A percentile compares a stretch with the other conserved stretches of the same genome.
Evolutionary conservation across 2,888 invertebrate species (phyloP).

Genomic region (Herminia tarsipennalis): DNA sequence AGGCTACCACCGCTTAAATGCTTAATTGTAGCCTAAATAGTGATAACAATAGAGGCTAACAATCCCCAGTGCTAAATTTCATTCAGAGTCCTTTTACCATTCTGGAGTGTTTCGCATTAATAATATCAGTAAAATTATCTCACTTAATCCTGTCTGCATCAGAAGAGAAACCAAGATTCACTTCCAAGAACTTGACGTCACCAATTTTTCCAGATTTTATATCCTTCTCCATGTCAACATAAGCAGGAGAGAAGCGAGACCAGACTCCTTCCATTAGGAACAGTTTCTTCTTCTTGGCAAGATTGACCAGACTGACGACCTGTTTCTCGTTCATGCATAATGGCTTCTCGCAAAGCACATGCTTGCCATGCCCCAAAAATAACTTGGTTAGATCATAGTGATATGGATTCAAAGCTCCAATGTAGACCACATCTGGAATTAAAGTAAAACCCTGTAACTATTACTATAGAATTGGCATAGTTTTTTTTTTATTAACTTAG

Average conservation of each 20-base stretch:
- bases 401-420: slow-evolving; percentile 91
- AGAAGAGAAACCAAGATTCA: slow-evolving; percentile 88
- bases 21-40: no score
- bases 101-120: no score
- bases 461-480: no score
- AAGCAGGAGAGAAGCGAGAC: slow-evolving; percentile 94
- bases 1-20: no score
- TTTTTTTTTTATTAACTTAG: no score
- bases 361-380: slow-evolving; percentile 93
- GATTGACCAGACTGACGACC: slow-evolving; percentile 87
- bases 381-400: slow-evolving; percentile 90
- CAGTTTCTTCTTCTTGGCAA: slow-evolving; percentile 89
- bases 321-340: slow-evolving; percentile 92
- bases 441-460: background rate
- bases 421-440: slow-evolving; percentile 92
- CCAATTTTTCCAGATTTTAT: slow-evolving; percentile 89
- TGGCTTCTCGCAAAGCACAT: slow-evolving; percentile 96
- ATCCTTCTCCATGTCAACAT: slow-evolving; percentile 88
- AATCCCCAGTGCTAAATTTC: no score
- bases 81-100: no score
- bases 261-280: slow-evolving; percentile 96
- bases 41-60: no score
- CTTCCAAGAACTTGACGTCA: slow-evolving; percentile 88
- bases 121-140: slow-evolving; percentile 13
- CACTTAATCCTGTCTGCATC: slow-evolving; percentile 64